Evolutionary conservation across 2,888 invertebrate genomes (phyloP).

Genomic region (Pachliopta kotzebuea): DNA sequence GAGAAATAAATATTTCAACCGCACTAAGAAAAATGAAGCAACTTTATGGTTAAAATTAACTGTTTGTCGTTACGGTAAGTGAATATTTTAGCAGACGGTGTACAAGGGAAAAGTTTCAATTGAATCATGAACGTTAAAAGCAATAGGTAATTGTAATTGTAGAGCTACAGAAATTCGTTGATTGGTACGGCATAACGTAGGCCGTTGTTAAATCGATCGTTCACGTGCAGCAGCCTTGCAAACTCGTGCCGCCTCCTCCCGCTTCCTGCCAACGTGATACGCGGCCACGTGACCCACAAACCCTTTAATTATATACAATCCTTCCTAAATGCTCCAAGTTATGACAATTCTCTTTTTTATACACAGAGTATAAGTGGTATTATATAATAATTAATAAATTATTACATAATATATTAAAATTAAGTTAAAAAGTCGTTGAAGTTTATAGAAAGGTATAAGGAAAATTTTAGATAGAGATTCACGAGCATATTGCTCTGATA

Average conservation of each 20-base stretch:
- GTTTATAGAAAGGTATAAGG: too few relatives aligned
- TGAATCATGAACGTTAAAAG: conserved; percentile 2
- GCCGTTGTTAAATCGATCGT: conserved; percentile 31
- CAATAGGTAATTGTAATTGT: conserved; percentile 23
- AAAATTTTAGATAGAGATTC: too few relatives aligned
- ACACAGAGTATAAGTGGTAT: neutral
- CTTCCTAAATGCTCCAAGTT: neutral
- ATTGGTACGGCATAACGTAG: conserved; percentile 21
- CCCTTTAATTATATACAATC: conserved; percentile 15
- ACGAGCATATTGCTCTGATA: too few relatives aligned
- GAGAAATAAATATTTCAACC: too few relatives aligned
- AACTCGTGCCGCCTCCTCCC: conserved; percentile 29
- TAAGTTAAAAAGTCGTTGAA: too few relatives aligned
- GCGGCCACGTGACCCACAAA: conserved; percentile 23
- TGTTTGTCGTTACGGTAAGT: neutral
- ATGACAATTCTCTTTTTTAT: neutral
- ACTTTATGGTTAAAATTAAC: too few relatives aligned
- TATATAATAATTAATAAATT: neutral
- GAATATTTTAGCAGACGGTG: neutral
- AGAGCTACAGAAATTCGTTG: conserved; percentile 23
- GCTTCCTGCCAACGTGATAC: conserved; percentile 16
- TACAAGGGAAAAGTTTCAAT: neutral
- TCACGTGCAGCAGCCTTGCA: conserved; percentile 50
- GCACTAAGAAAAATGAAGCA: too few relatives aligned
- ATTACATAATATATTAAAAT: neutral